These are phyloP conservation scores for Lobophora halterata DNA, from an alignment of 2,888 invertebrate genomes.

Conservation along the genomic window DNA sequence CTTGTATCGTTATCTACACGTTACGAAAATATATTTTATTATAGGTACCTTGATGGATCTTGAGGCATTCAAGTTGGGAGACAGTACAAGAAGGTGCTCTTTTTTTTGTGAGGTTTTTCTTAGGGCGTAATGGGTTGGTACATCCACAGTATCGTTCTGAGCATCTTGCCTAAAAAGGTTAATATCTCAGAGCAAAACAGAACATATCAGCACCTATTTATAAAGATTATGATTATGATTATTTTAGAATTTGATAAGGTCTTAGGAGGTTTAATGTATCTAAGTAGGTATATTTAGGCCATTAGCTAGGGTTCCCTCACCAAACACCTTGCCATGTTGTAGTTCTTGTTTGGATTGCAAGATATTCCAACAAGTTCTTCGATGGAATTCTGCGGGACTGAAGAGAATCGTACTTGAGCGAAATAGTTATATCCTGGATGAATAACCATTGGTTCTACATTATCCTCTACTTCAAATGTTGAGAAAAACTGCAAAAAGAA, in stretches of 20 bases:
- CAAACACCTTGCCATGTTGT: constrained; percentile 41
- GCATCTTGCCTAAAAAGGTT: constrained; percentile 54
- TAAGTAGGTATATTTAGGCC: too few relatives aligned
- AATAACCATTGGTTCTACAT: constrained; percentile 38
- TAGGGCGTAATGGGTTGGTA: constrained; percentile 43
- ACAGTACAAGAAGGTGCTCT: constrained; percentile 43
- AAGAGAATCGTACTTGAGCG: constrained; percentile 45
- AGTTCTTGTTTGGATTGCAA: constrained; percentile 36
- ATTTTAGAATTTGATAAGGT: too few relatives aligned
- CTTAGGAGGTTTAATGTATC: too few relatives aligned
- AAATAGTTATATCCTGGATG: constrained; percentile 45
- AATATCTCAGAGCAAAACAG: too few relatives aligned
- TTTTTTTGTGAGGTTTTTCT: background rate
- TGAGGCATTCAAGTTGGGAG: constrained; percentile 37
- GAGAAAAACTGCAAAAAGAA: constrained; percentile 46
- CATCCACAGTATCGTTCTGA: constrained; percentile 58
- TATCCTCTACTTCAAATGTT: constrained; percentile 49
- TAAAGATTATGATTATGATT: too few relatives aligned
- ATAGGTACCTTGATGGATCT: constrained; percentile 11
- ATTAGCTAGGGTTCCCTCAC: constrained; percentile 30
- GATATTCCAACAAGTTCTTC: constrained; percentile 39
- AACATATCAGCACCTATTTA: too few relatives aligned
- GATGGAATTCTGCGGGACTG: constrained; percentile 39
- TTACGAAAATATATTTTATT: background rate
- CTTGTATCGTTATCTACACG: too few relatives aligned